Base-by-base conservation (phyloP, 2,888 invertebrate genomes). In the Plebejus melissa region DNA sequence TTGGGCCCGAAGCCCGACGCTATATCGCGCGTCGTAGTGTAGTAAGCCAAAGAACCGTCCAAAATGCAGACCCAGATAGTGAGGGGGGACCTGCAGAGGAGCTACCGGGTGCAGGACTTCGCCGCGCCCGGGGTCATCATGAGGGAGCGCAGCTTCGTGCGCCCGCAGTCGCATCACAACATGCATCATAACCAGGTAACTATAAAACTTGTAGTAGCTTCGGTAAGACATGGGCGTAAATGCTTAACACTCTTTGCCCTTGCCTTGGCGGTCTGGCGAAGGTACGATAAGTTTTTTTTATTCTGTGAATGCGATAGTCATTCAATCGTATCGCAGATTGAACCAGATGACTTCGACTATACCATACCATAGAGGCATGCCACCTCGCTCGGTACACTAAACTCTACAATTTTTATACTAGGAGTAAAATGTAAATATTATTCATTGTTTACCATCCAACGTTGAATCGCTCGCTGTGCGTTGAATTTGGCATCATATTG, bases 141-240 rank as follows among this genome's bases (percentile, higher is more conserved):
- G 86, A 89, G 96, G 80, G 96, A 96, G 87, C 93, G 96, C 80
- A 96, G 96, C 87, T 96, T 96, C 87, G 94, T 96, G 75, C 94
- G 95, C 77, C 94, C 94, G 70, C 96, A 94, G 82, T 93, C 93
- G 2, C 94, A 95, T 84, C 94, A 95, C 84, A 94, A 91, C 79
- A 90, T 93, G 88, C 94, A 94, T 87, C 94, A 94, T 85, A 91
- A 90, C 87, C 94, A 93, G 94, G 94, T 94, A 81, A 76, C 58
- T 71, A 57, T 65, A 77, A 69, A 46, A 46, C 11, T 46, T 46
- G 9, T 2, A 9, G 9, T 46, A 46, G 9, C 0, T 41, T 41
- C 1, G 41, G 41, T 7, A 7, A 41, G 7, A 7, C 41, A 7
- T 41, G 7, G 41, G 32, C 2, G 32, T 32, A 32, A 2, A 32